Percentiles rank a stretch among this genome's conserved stretches.
Conservation (phyloP, 1,140 invertebrate species). For the Nephila pilipes region DNA sequence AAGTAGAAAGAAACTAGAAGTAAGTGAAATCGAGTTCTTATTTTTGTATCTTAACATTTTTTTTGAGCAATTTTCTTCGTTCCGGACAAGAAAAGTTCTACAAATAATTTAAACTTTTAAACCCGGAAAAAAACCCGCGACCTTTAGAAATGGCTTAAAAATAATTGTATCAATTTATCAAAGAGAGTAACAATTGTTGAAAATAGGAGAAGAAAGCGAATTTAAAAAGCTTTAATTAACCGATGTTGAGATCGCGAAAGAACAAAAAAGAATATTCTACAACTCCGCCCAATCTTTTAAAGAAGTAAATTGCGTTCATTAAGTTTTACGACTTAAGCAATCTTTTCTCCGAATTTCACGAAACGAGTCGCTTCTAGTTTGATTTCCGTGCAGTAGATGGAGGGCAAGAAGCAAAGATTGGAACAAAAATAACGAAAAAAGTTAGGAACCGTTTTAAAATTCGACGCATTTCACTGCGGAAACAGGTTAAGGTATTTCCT, state of each 20-base stretch:
- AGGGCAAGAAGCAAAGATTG: not conserved
- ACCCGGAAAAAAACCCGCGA: no score
- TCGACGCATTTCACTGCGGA: not conserved
- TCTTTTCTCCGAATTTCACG: no score
- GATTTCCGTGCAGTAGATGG: not conserved
- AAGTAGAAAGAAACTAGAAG: no score
- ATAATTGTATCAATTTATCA: not conserved
- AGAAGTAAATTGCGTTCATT: not conserved
- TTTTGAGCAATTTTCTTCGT: no score
- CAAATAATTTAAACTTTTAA: no score
- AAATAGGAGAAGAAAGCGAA: not conserved
- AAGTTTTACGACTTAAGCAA: no score
- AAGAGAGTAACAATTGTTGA: not conserved
- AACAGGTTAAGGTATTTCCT: not conserved
- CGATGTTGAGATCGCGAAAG: not conserved
- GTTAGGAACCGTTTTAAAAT: constrained; percentile 5
- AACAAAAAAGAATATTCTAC: not conserved
- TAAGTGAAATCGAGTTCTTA: no score
- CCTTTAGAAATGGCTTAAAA: no score
- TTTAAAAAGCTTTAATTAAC: not conserved
- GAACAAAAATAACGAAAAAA: not conserved
- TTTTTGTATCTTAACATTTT: no score
- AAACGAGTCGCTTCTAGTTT: not conserved
- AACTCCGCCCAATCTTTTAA: not conserved
- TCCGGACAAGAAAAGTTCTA: no score